A percentile compares a stretch with the other conserved stretches of the same genome.
Conservation (phyloP, 2,797 vertebrate genomes). For the Todus mexicanus region DNA sequence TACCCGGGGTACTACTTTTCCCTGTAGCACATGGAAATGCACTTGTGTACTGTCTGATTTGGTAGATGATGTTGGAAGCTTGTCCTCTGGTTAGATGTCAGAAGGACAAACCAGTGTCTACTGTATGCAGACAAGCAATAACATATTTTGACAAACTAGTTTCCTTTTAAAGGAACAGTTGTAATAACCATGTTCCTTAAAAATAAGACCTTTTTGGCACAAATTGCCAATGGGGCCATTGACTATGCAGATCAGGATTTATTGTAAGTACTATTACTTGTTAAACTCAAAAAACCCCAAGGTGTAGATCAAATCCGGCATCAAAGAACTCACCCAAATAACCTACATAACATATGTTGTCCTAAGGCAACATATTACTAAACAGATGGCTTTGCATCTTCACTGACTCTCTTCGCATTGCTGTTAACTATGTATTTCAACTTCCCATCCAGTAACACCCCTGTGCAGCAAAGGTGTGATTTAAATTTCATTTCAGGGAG, state of each 20-base stretch:
- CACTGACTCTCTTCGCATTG: background rate
- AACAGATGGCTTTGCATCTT: slow-evolving; percentile 18
- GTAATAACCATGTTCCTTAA: background rate
- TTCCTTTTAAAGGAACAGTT: background rate
- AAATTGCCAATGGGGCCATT: background rate
- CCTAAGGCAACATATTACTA: slow-evolving; percentile 1
- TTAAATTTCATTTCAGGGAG: slow-evolving; percentile 28
- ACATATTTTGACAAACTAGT: background rate
- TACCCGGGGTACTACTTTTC: background rate
- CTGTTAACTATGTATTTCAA: background rate
- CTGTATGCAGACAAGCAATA: background rate
- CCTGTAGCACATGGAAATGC: background rate
- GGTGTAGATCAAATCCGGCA: background rate
- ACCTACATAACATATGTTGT: background rate
- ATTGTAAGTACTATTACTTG: background rate
- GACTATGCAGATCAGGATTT: background rate
- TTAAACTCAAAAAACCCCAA: background rate
- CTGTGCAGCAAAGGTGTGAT: background rate
- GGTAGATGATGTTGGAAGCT: background rate
- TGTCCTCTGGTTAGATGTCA: background rate
- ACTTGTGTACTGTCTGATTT: background rate
- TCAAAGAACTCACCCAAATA: slow-evolving; percentile 2
- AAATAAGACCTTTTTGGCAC: background rate
- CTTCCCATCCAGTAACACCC: background rate
- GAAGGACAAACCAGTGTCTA: too few relatives aligned